Base-by-base conservation (phyloP, 2,888 invertebrate genomes). In the Adela reaumurella region DNA sequence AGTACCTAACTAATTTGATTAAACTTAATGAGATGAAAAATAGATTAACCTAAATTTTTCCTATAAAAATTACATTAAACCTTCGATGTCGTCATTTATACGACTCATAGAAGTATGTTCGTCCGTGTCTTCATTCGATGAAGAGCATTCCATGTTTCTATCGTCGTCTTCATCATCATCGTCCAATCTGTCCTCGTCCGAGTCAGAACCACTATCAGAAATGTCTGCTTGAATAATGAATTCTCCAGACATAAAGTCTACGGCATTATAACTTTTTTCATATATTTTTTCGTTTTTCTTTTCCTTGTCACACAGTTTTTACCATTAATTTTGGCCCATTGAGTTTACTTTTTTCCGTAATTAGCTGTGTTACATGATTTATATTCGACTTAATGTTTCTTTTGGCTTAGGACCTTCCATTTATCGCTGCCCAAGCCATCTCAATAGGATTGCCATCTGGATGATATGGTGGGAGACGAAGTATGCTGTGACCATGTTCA, bases 381-480 rank as follows among this genome's bases (percentile, higher is more conserved):
- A 17, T n/a, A 17, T 45, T 46, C 35, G 19, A 19, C 18, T 20
- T 17, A 19, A 52, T 47, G 29, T 52, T 52, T 11, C 49, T 52
- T 10, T 45, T 47, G 20, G 20, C 19, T 11, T 49, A 49, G 35
- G 50, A 50, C n/a, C n/a, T n/a, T 5, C 45, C 46, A 41, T 51
- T 51, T 28, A 53, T 53, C 1, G 43, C 45, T 24, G 50, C 43
- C 51, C 51, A 53, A 16, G 47, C 50, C 49, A 51, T 49, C 24
- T 53, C 50, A 2, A 53, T 53, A 1, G 53, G 53, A 18, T 51
- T 53, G 4, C 50, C 43, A 17, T 49, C 52, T 6, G 51, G 47
- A 18, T 53, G 51, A 19, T 51, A 47, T 16, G 50, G 48, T 3
- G 50, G 51, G 17, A 53, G 43, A 10, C 53, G 46, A 2, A 52